Percentiles rank a stretch among this genome's conserved stretches.
These are phyloP conservation scores for Biston betularia DNA, from an alignment of 2,888 invertebrate species.

Conservation along the genomic window DNA sequence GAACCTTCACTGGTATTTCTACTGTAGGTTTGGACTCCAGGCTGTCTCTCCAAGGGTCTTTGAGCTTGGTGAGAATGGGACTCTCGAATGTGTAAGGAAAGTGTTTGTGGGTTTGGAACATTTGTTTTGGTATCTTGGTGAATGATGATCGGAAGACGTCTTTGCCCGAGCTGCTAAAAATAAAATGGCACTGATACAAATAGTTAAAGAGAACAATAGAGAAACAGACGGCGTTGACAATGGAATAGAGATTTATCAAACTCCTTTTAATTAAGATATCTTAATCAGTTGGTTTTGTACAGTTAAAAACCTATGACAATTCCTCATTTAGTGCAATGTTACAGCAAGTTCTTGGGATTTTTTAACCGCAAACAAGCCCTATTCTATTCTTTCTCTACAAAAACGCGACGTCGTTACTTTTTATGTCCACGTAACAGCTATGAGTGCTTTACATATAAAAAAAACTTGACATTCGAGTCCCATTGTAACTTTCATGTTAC, in stretches of 20 bases:
- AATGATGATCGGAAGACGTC: conserved; percentile 52
- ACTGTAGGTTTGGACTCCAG: conserved; percentile 67
- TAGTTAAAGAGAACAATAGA: not conserved
- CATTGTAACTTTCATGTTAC: conserved; percentile 23
- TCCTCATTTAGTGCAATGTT: not conserved
- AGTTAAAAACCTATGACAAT: not conserved
- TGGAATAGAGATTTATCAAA: no score
- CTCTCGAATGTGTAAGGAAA: conserved; percentile 71
- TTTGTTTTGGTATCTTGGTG: conserved; percentile 56
- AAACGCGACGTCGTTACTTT: conserved; percentile 13
- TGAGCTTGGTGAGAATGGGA: conserved; percentile 53
- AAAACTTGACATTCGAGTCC: conserved; percentile 23
- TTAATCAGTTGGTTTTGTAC: no score
- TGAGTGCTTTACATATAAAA: conserved; percentile 23
- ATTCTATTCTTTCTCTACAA: not conserved
- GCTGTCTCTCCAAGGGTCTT: conserved; percentile 55
- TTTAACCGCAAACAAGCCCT: not conserved
- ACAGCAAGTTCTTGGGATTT: not conserved
- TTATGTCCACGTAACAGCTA: conserved; percentile 7
- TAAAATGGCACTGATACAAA: not conserved
- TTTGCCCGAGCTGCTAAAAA: conserved; percentile 56
- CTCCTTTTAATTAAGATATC: no score
- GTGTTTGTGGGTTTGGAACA: conserved; percentile 52
- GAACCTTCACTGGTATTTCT: conserved; percentile 62
- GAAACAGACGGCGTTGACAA: no score